Evolutionary conservation across 2,113 vertebrate genomes (phyloP).

Genomic region (Malurus melanocephalus): DNA sequence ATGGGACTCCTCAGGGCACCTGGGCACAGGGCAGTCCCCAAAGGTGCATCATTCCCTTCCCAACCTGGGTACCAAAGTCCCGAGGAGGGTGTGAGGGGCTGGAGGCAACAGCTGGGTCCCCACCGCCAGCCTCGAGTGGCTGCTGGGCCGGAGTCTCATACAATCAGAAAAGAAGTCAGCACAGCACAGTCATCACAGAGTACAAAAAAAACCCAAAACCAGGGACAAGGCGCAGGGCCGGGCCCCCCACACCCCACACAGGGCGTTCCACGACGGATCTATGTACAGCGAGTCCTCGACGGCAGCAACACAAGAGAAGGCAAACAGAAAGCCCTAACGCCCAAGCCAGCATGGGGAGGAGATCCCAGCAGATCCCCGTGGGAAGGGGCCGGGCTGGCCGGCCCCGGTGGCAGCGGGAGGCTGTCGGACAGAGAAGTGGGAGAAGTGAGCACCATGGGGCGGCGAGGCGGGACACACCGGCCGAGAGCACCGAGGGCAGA

Average conservation of each 20-base stretch:
- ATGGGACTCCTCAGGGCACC: not conserved
- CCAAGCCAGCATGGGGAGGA: slow-evolving; percentile 15
- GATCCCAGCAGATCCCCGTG: not conserved
- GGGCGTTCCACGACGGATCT: slow-evolving; percentile 23
- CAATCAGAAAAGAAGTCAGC: slow-evolving; percentile 67
- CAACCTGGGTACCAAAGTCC: not conserved
- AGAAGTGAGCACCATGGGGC: slow-evolving; percentile 60
- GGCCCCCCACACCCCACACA: slow-evolving; percentile 29
- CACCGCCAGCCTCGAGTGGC: not conserved
- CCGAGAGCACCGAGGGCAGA: slow-evolving; percentile 28
- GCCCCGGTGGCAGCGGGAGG: not conserved
- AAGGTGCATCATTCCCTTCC: not conserved
- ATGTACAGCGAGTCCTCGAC: slow-evolving; percentile 56
- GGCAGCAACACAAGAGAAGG: slow-evolving; percentile 11
- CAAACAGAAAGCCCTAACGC: slow-evolving; percentile 3
- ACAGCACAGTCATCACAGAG: slow-evolving; percentile 67
- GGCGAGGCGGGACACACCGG: not conserved
- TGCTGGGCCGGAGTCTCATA: slow-evolving; percentile 43
- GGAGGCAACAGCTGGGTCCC: not conserved
- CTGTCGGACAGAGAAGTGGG: not conserved
- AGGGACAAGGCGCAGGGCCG: not conserved
- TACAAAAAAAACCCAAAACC: slow-evolving; percentile 6
- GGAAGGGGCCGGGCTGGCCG: not conserved
- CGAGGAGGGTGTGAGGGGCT: not conserved
- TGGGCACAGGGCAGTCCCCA: not conserved